Evolutionary conservation across 1,140 invertebrate genomes (phyloP), one percentile per base, ranked within the genome.

Genomic region (Cydia strobilella): DNA sequence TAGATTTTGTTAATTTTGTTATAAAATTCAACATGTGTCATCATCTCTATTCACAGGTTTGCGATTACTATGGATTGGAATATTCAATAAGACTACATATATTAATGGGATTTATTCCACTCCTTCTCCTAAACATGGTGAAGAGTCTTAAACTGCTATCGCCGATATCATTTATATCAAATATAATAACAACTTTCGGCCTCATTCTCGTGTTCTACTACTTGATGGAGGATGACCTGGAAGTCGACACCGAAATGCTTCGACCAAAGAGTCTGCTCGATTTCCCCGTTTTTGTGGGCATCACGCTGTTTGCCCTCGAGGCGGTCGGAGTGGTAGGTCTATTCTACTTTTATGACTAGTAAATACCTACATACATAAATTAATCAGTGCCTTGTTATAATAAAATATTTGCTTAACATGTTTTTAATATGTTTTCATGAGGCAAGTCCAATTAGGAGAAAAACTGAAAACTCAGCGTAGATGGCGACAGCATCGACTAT

Each of bases 281-380:
- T 54, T 94, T 95, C 80, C 94, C 95, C 0, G 87, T 96, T 4
- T 97, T 95, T 77, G 95, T 97, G 82, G 96, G 97, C 0, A 97
- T 96, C 1, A 96, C 96, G 0, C 90, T 98, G 23, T 98, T 97
- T 91, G 96, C 97, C 0, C 94, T 97, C 75, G 97, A 97, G 94
- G 97, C 97, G 23, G 97, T 97, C 25, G 96, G 96, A 35, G 95
- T 96, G 85, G 95, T 96, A 81, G 93, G 94, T 94, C 74, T 23
- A n/a, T 65, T 15, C 13, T 31, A 62, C 12, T 54, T 31, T 54
- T 25, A 20, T 74, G 10, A 62, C 23, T 59, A 97, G 78, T 59
- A 97, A 77, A 0, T 59, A 51, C 15, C 54, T 23, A 54, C n/a
- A 54, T 7, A 54, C 3, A n/a, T n/a, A n/a, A n/a, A n/a, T n/a